Percentiles rank a stretch among this genome's conserved stretches.
phyloP scores from a whole-genome alignment of 2,113 vertebrate species.

The Morone chrysops region DNA sequence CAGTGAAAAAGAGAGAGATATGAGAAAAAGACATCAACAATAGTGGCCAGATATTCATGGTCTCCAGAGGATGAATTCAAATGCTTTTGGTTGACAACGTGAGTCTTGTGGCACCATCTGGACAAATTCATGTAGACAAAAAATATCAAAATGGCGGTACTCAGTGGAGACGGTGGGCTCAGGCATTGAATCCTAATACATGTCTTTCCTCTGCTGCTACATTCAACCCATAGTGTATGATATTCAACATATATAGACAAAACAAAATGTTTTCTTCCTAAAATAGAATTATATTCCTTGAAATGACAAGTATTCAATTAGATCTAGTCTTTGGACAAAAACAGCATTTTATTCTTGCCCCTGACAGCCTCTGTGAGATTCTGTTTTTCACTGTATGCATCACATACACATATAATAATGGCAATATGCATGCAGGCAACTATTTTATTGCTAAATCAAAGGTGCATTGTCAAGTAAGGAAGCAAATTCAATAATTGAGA shows the following conservation, averaged over 20 bases:
- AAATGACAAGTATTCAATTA: background rate
- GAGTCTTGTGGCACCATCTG: background rate
- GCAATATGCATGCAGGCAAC: background rate
- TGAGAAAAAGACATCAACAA: background rate
- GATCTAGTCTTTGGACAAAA: background rate
- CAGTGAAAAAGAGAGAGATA: background rate
- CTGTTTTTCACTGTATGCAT: background rate
- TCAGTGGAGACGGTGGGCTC: no score
- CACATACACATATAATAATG: background rate
- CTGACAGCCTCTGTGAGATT: background rate
- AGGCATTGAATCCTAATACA: background rate
- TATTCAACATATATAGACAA: background rate
- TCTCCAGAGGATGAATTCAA: background rate
- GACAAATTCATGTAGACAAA: background rate
- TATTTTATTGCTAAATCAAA: background rate
- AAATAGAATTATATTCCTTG: background rate
- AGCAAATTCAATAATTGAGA: background rate
- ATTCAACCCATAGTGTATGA: no score
- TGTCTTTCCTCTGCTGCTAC: background rate
- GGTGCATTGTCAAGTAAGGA: background rate
- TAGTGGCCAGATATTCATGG: background rate
- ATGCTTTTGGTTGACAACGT: background rate
- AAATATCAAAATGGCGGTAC: background rate
- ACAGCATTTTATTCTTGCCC: background rate
- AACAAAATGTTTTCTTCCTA: background rate